Conservation (phyloP, 92 coral and sea anemone species). For the Diadumene lineata region DNA sequence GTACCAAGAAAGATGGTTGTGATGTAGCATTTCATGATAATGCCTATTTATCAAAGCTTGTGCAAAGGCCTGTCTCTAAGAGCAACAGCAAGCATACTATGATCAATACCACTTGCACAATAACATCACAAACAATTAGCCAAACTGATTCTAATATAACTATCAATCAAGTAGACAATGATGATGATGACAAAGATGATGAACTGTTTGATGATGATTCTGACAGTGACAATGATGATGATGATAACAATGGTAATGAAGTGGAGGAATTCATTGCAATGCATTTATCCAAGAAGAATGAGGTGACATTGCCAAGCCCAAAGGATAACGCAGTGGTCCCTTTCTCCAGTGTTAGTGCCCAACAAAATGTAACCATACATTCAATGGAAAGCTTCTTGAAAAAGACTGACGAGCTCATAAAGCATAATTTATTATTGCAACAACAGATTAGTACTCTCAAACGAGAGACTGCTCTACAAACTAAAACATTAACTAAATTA, state of each 20-base stretch:
- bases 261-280: slow-evolving; percentile 15
- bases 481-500: slow-evolving; percentile 22
- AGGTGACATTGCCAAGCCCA: neutral
- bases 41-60: neutral
- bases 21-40: neutral
- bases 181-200: neutral
- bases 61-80: neutral
- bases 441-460: slow-evolving; percentile 17
- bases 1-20: neutral
- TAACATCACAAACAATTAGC: slow-evolving; percentile 1
- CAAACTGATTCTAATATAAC: neutral
- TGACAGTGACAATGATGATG: neutral
- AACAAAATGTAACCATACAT: neutral
- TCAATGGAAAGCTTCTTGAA: neutral
- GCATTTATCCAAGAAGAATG: neutral
- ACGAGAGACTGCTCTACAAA: slow-evolving; percentile 21
- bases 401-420: slow-evolving; percentile 17
- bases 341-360: neutral
- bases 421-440: slow-evolving; percentile 14
- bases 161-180: neutral
- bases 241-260: neutral
- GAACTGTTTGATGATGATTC: neutral
- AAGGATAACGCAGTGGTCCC: neutral
- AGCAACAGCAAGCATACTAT: neutral
- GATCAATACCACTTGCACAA: neutral